phyloP scores from a whole-genome alignment of 1,140 invertebrate genomes.

The Scaptodrosophila lebanonensis region DNA sequence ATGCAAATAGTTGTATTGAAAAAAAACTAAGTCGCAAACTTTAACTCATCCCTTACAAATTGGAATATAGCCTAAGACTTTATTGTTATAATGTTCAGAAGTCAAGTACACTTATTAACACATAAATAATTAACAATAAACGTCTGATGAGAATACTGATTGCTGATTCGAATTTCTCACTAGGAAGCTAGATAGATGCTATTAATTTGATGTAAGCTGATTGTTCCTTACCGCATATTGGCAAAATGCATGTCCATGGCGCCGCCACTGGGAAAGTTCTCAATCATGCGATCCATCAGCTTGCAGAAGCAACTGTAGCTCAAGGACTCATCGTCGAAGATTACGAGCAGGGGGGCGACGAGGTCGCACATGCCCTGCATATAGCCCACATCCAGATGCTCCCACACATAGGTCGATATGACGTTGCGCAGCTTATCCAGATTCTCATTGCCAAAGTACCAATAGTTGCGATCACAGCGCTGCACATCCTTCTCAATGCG shows the following conservation, averaged over 20 bases:
- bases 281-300: constrained; percentile 92
- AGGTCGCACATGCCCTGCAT: constrained; percentile 98
- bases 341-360: constrained; percentile 93
- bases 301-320: constrained; percentile 94
- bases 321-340: constrained; percentile 94
- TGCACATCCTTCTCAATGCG: constrained; percentile 98
- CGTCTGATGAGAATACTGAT: no score
- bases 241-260: constrained; percentile 97
- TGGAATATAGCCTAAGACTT: no score
- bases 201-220: constrained; percentile 94
- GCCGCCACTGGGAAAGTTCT: constrained; percentile 95
- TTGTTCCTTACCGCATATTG: constrained; percentile 93
- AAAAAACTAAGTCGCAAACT: no score
- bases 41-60: no score
- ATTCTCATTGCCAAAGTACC: constrained; percentile 92
- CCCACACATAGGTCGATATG: constrained; percentile 98
- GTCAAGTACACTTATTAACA: no score
- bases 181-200: neutral
- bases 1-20: no score
- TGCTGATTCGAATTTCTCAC: no score
- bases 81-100: no score
- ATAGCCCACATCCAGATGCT: constrained; percentile 93
- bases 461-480: constrained; percentile 94
- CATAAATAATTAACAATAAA: no score
- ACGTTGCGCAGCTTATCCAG: constrained; percentile 96